These are phyloP conservation scores for Stigmatopora nigra DNA, from an alignment of 2,113 vertebrate species.

Conservation along the genomic window DNA sequence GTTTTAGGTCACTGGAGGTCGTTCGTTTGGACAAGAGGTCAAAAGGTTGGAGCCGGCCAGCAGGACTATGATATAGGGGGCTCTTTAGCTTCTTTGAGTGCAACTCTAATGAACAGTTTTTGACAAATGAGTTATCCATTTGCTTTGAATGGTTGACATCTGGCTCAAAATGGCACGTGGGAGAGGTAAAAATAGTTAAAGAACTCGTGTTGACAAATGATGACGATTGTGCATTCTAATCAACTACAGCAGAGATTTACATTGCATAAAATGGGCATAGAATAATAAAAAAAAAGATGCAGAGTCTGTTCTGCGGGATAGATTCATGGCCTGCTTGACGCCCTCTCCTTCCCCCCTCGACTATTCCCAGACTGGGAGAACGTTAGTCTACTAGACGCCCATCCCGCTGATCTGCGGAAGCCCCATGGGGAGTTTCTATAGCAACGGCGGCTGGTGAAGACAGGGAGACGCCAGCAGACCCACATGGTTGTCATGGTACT, in stretches of 20 bases:
- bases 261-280: no score
- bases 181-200: background rate
- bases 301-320: background rate
- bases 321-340: conserved; percentile 5
- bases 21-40: background rate
- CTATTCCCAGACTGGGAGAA: conserved; percentile 47
- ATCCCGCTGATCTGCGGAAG: conserved; percentile 69
- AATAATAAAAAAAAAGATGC: no score
- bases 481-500: conserved; percentile 72
- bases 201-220: background rate
- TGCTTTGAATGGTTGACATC: background rate
- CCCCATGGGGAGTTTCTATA: conserved; percentile 70
- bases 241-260: background rate
- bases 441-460: conserved; percentile 71
- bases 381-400: conserved; percentile 71
- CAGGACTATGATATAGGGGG: background rate
- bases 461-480: conserved; percentile 72
- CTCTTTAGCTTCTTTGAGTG: background rate
- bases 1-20: conserved; percentile 3
- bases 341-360: conserved; percentile 5
- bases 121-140: background rate
- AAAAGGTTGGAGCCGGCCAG: background rate
- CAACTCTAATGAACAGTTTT: background rate
- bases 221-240: background rate
- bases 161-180: background rate